Conservation (phyloP, 92 coral and sea anemone genomes). For the Actinernus sp. region DNA sequence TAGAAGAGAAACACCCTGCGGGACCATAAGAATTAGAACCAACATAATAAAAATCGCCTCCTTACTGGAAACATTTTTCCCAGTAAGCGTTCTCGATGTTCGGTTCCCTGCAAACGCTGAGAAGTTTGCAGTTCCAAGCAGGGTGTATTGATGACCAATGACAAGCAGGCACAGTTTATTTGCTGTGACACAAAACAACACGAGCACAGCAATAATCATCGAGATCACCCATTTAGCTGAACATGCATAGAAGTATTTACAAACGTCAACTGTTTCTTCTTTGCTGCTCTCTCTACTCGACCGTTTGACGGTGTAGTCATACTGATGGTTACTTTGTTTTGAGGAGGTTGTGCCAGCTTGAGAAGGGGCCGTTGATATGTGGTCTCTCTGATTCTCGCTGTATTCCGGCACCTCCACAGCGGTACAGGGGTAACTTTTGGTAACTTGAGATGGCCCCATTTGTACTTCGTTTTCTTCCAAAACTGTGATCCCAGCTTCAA, state of each 20-base stretch:
- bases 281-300: too few relatives aligned
- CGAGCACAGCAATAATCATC: not conserved
- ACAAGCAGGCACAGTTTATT: conserved; percentile 27
- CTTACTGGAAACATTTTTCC: not conserved
- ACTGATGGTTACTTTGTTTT: too few relatives aligned
- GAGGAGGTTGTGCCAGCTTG: too few relatives aligned
- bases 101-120: not conserved
- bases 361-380: too few relatives aligned
- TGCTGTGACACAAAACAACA: conserved; percentile 20
- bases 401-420: too few relatives aligned
- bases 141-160: conserved; percentile 15
- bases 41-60: conserved; percentile 77
- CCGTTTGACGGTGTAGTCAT: too few relatives aligned
- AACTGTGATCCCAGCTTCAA: too few relatives aligned
- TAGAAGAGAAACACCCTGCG: conserved; percentile 70
- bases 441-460: too few relatives aligned
- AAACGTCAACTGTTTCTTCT: conserved; percentile 5
- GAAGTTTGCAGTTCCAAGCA: not conserved
- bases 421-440: too few relatives aligned
- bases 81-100: not conserved
- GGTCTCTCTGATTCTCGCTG: too few relatives aligned
- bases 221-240: conserved; percentile 15
- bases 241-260: conserved; percentile 6
- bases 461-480: too few relatives aligned
- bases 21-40: conserved; percentile 77